Evolutionary conservation across 2,113 vertebrate species (phyloP).

Genomic region (Perognathus longimembris): DNA sequence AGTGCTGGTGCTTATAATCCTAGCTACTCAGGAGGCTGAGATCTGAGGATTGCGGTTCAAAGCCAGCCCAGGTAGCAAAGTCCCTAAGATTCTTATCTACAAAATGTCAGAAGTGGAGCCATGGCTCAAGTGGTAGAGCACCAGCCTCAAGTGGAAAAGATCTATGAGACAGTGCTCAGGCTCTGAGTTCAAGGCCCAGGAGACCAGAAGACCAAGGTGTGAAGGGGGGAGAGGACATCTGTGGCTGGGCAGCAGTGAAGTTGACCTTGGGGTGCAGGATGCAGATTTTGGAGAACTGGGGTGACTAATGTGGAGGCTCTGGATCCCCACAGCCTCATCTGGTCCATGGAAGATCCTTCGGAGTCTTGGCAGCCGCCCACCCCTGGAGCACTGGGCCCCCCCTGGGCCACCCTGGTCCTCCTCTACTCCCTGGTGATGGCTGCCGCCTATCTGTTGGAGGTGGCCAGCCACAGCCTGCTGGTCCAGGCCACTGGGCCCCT

Average conservation of each 20-base stretch:
- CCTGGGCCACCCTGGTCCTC: neutral
- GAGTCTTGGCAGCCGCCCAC: fast-evolving
- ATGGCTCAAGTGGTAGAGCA: no score
- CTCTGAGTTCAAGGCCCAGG: no score
- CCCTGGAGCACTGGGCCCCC: fast-evolving
- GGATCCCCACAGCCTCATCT: fast-evolving
- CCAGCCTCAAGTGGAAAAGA: no score
- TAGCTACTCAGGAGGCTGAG: no score
- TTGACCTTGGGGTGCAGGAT: fast-evolving
- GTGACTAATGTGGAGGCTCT: fast-evolving
- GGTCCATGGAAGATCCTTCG: neutral
- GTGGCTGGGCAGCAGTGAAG: neutral
- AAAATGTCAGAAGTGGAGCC: no score
- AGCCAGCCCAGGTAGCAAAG: no score
- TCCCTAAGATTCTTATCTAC: no score
- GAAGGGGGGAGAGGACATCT: neutral
- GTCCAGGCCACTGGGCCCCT: neutral
- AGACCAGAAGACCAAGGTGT: neutral
- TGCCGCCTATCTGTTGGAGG: neutral
- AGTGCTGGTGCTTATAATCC: no score
- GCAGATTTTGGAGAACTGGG: neutral
- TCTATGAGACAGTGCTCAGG: no score
- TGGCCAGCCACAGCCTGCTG: neutral
- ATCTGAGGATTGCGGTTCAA: no score
- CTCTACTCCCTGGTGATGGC: neutral